Evolutionary conservation across 2,888 invertebrate species (phyloP).

Genomic region (Athalia cordata): DNA sequence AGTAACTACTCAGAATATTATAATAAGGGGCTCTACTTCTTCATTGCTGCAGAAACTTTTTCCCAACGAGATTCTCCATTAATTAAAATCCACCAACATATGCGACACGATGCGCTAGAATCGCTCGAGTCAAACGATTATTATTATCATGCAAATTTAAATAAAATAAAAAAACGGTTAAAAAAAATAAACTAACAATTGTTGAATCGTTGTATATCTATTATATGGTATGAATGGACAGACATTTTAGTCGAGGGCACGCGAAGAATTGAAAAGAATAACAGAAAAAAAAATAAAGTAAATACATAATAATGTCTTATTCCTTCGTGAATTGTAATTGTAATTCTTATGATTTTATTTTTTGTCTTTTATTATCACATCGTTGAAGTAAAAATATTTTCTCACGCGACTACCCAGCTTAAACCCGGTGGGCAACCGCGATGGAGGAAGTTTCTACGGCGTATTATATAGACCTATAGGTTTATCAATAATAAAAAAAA

Average conservation of each 20-base stretch:
- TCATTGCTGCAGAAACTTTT: conserved; percentile 1
- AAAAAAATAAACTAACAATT: too few relatives aligned
- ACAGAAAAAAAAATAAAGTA: too few relatives aligned
- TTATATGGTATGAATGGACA: too few relatives aligned
- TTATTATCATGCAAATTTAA: too few relatives aligned
- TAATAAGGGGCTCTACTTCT: not conserved
- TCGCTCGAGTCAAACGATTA: too few relatives aligned
- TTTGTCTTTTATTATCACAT: conserved; percentile 1
- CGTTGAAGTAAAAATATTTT: conserved; percentile 29
- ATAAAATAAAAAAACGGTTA: too few relatives aligned
- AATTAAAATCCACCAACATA: conserved; percentile 18
- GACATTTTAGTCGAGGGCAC: too few relatives aligned
- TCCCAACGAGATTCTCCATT: conserved; percentile 7
- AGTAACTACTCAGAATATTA: not conserved
- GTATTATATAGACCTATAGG: not conserved
- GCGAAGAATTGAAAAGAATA: too few relatives aligned
- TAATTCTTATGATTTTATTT: not conserved
- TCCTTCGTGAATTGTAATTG: too few relatives aligned
- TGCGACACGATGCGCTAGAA: not conserved
- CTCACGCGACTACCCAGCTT: not conserved
- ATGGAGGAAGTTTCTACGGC: too few relatives aligned
- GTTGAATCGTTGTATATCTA: too few relatives aligned
- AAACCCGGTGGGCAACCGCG: not conserved
- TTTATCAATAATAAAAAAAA: conserved; percentile 37
- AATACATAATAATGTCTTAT: too few relatives aligned